phyloP scores from a whole-genome alignment of 2,797 vertebrate species.

The Microctenopoma lineatum region DNA sequence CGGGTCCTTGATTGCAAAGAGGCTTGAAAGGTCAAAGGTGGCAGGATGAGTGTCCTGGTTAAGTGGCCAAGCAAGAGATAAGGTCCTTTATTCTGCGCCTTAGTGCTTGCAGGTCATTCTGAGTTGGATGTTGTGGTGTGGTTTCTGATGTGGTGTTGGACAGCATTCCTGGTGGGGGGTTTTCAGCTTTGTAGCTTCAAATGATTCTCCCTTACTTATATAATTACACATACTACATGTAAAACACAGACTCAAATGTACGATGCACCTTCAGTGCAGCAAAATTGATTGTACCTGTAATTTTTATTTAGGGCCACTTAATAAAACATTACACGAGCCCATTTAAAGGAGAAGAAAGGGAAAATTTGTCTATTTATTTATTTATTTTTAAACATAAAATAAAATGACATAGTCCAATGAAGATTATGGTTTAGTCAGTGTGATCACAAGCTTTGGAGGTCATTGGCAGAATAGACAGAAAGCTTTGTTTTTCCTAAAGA shows the following conservation, averaged over 20 bases:
- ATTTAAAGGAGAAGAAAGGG: too few relatives aligned
- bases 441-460: conserved; percentile 15
- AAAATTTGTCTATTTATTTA: too few relatives aligned
- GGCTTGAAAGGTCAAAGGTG: neutral
- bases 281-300: too few relatives aligned
- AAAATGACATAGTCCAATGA: neutral
- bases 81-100: neutral
- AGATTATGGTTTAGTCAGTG: conserved; percentile 1
- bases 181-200: neutral
- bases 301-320: too few relatives aligned
- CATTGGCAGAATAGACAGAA: neutral
- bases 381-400: too few relatives aligned
- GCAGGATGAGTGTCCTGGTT: neutral
- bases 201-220: too few relatives aligned
- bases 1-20: neutral
- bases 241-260: too few relatives aligned
- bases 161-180: too few relatives aligned
- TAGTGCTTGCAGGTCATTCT: neutral
- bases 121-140: neutral
- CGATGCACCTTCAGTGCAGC: too few relatives aligned
- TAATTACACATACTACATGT: too few relatives aligned
- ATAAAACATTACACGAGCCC: too few relatives aligned
- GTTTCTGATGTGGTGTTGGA: neutral
- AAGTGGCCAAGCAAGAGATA: neutral
- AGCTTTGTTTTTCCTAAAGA: neutral